These are phyloP conservation scores for Phodopus roborovskii DNA, from an alignment of 2,113 vertebrate species.

Conservation along the genomic window DNA sequence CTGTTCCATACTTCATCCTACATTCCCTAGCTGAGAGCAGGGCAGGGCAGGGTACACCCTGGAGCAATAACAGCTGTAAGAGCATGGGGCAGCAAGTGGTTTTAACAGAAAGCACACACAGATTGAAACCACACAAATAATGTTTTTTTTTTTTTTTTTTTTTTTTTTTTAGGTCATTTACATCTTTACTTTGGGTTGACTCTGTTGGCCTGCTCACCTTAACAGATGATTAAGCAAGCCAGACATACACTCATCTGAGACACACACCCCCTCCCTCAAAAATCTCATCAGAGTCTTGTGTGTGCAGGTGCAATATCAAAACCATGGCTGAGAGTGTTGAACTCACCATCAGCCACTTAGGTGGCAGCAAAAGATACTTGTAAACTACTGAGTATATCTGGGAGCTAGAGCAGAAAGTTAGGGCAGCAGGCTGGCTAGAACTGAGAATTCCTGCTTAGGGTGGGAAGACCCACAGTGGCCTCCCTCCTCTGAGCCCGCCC, in stretches of 20 bases:
- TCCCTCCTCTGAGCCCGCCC: accelerated
- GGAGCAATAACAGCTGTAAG: no score
- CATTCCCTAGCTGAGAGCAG: background rate
- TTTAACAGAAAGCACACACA: background rate
- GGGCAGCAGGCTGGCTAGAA: accelerated
- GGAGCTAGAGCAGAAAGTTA: accelerated
- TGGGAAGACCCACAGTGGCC: accelerated
- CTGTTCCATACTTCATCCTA: no score
- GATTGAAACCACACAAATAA: no score
- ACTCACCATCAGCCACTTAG: background rate
- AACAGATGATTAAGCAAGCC: background rate
- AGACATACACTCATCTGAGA: background rate
- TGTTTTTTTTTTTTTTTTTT: no score
- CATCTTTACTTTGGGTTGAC: background rate
- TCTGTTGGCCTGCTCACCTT: background rate
- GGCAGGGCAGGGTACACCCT: background rate
- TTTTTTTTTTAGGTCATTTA: no score
- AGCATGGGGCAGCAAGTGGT: background rate
- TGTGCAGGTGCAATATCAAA: no score
- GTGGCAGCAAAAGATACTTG: background rate
- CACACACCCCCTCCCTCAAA: background rate
- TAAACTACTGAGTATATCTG: background rate
- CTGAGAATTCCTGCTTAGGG: accelerated
- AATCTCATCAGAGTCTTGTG: background rate
- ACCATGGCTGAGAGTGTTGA: background rate